Evolutionary conservation across 2,797 vertebrate genomes (phyloP).

Genomic region (Anguilla obscura): DNA sequence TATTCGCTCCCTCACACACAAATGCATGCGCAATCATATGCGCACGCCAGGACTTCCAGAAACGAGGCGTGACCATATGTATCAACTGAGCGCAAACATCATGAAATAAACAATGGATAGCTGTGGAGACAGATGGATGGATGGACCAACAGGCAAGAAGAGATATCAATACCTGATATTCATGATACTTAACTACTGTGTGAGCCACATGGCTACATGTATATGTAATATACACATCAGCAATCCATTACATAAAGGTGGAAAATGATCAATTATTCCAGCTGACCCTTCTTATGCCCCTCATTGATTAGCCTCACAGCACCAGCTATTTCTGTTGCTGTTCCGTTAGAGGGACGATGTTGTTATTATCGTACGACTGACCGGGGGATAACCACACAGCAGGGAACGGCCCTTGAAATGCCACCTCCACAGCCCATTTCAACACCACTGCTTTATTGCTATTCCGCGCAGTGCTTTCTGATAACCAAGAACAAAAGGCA

Average conservation of each 20-base stretch:
- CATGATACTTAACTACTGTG: constrained; percentile 37
- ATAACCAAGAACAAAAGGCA: constrained; percentile 43
- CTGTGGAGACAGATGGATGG: constrained; percentile 25
- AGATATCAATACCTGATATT: constrained; percentile 25
- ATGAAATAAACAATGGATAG: constrained; percentile 14
- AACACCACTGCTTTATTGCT: constrained; percentile 41
- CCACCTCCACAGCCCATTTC: constrained; percentile 45
- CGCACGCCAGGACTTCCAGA: constrained; percentile 4
- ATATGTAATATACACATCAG: constrained; percentile 18
- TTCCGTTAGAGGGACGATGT: constrained; percentile 35
- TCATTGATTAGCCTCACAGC: constrained; percentile 50
- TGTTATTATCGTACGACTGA: constrained; percentile 29
- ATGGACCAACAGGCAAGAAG: constrained; percentile 37
- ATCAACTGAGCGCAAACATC: not conserved
- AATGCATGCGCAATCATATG: not conserved
- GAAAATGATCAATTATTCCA: constrained; percentile 55
- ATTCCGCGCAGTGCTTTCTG: constrained; percentile 42
- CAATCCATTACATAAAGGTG: constrained; percentile 54
- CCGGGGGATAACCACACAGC: constrained; percentile 12
- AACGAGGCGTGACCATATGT: not conserved
- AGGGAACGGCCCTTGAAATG: constrained; percentile 38
- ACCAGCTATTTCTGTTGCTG: constrained; percentile 48
- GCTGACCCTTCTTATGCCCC: constrained; percentile 44
- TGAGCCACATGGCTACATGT: constrained; percentile 33
- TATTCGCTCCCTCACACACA: constrained; percentile 35